These are phyloP conservation scores for Cybosia mesomella DNA, from an alignment of 2,888 invertebrate genomes.

Conservation along the genomic window DNA sequence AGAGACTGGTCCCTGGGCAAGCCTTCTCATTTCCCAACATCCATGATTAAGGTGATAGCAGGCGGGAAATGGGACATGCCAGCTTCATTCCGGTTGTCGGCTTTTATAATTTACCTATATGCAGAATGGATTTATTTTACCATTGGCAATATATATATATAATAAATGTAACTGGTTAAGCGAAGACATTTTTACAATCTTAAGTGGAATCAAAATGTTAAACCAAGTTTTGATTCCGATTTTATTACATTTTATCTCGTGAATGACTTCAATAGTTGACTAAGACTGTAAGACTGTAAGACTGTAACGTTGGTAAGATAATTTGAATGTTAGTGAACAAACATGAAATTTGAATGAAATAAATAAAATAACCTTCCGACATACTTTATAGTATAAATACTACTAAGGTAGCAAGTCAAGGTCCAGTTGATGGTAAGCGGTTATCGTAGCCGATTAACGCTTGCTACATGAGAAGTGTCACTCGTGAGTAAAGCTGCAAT, in stretches of 20 bases:
- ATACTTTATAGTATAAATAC: neutral
- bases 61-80: constrained; percentile 27
- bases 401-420: neutral
- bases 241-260: neutral
- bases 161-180: neutral
- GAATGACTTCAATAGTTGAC: neutral
- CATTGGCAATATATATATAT: neutral
- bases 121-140: constrained; percentile 11
- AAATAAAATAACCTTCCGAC: neutral
- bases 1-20: constrained; percentile 58
- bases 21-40: constrained; percentile 51
- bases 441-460: too few species aligned
- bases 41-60: constrained; percentile 36
- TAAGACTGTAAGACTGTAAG: too few species aligned
- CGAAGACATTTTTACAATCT: neutral
- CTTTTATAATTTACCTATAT: constrained; percentile 13
- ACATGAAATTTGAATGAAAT: neutral
- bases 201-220: neutral
- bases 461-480: too few species aligned
- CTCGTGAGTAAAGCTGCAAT: too few species aligned
- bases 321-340: neutral
- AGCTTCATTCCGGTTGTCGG: constrained; percentile 16
- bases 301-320: too few species aligned
- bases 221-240: neutral
- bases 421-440: too few species aligned